Conservation (phyloP, 2,888 invertebrate species). For the Drosophila macrothrix region DNA sequence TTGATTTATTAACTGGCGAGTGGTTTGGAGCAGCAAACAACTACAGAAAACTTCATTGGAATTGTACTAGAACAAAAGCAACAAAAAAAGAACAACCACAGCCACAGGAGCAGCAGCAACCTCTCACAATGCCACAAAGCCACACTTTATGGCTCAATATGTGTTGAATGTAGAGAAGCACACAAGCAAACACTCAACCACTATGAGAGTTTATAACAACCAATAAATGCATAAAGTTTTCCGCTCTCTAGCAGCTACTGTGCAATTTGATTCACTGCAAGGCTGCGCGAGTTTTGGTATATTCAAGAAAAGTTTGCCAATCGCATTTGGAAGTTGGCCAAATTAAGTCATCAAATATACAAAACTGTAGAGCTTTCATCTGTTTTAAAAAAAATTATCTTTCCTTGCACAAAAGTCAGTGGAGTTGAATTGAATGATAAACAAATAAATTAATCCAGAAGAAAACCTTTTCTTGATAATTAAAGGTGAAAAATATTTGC, state of each 20-base stretch:
- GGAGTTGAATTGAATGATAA: not conserved
- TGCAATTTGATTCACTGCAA: conserved; percentile 19
- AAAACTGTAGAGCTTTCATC: not conserved
- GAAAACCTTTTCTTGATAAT: not conserved
- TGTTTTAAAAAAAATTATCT: not conserved
- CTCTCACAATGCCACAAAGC: conserved; percentile 60
- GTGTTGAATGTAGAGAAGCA: conserved; percentile 13
- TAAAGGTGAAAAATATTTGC: not conserved
- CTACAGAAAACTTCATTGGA: conserved; percentile 57
- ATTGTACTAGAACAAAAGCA: conserved; percentile 60
- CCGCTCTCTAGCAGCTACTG: conserved; percentile 81
- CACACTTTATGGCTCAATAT: conserved; percentile 77
- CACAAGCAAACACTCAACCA: conserved; percentile 34
- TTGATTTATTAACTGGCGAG: conserved; percentile 85
- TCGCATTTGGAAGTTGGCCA: not conserved
- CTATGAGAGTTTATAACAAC: conserved; percentile 72
- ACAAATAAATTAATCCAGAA: not conserved
- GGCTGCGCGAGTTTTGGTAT: not conserved
- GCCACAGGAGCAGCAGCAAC: conserved; percentile 24
- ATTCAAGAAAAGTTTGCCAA: not conserved
- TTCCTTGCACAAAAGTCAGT: not conserved
- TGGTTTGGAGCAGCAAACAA: conserved; percentile 61
- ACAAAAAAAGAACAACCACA: conserved; percentile 38
- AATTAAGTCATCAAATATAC: not conserved
- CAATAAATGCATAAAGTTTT: conserved; percentile 84